phyloP scores from a whole-genome alignment of 2,888 invertebrate species.

The Scrobipalpa atriplicella region DNA sequence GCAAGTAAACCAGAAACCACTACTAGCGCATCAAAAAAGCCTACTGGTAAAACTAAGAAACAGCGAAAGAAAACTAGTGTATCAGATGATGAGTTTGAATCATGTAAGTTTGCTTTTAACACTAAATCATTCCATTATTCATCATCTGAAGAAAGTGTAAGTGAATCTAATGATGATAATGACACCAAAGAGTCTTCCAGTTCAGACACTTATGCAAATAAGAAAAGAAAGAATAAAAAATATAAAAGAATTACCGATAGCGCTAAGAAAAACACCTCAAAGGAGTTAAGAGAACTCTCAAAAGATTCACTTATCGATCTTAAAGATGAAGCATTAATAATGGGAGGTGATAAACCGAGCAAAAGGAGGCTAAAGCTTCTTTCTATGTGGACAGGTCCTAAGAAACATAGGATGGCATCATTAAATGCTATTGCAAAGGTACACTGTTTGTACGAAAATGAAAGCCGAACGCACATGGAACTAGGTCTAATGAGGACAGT shows the following conservation, averaged over 20 bases:
- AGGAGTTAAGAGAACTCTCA: constrained; percentile 74
- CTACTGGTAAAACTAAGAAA: constrained; percentile 56
- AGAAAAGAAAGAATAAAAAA: constrained; percentile 69
- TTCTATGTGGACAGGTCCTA: constrained; percentile 90
- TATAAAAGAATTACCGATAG: constrained; percentile 70
- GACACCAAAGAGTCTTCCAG: constrained; percentile 73
- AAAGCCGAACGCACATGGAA: constrained; percentile 88
- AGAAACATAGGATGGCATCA: constrained; percentile 93
- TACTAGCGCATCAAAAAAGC: constrained; percentile 55
- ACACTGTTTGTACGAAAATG: constrained; percentile 95
- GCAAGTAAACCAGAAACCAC: constrained; percentile 48
- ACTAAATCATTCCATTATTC: constrained; percentile 63
- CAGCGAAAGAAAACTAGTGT: constrained; percentile 56
- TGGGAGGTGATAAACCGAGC: constrained; percentile 71
- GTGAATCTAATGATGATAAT: constrained; percentile 74
- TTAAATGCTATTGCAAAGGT: constrained; percentile 95
- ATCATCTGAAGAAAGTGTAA: constrained; percentile 74
- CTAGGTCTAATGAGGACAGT: constrained; percentile 79
- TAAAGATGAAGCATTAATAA: constrained; percentile 63
- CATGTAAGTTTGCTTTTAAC: constrained; percentile 70
- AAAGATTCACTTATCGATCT: constrained; percentile 73
- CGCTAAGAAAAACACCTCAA: constrained; percentile 65
- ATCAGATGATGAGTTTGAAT: constrained; percentile 72
- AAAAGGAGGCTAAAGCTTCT: constrained; percentile 83
- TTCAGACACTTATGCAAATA: constrained; percentile 64